Base-by-base conservation (phyloP, 2,113 vertebrate genomes). In the Zosterops hypoxanthus region DNA sequence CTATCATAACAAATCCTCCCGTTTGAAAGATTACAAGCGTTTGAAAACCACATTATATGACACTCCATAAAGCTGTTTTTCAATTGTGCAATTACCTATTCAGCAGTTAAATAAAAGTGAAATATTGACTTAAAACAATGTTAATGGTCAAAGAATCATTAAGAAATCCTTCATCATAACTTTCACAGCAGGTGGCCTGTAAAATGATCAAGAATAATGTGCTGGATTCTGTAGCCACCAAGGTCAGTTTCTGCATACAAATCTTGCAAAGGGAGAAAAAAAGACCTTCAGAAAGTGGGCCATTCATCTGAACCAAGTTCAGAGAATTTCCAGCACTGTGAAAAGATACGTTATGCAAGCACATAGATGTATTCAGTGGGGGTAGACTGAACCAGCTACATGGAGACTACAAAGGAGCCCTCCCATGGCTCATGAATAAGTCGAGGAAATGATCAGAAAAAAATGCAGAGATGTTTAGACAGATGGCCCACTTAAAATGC, bases 341-440 rank as follows among this genome's bases (percentile, higher is more conserved):
- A 98, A 99, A 98, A 99, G 98, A 98, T 98, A 98, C 98, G 98
- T 98, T 98, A 98, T 98, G 98, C 98, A 98, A 98, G 98, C 98
- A 98, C 98, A 98, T 98, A 99, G 98, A 99, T 98, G 98, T 98
- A 99, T 99, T 99, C 99, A 98, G 98, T 98, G 98, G 98, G 99
- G 99, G 98, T 96, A 98, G 99, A 98, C 98, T 97, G 98, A 98
- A 98, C 96, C 96, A 98, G 98, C 98, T 98, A 98, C 98, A 98
- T 97, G 97, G 97, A 98, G 97, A 99, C 99, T 99, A 99, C 99
- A 99, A 99, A 99, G 99, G 98, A 98, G 99, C 98, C 99, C 99
- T 99, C 99, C 99, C 98, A 99, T 98, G 99, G 99, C 97, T 99
- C 99, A 99, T 99, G 99, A 99, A 99, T 99, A 99, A 99, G 99